A percentile compares a stretch with the other conserved stretches of the same genome.
Evolutionary conservation across 2,113 vertebrate genomes (phyloP).

Genomic region (Planiliza haematocheilus): DNA sequence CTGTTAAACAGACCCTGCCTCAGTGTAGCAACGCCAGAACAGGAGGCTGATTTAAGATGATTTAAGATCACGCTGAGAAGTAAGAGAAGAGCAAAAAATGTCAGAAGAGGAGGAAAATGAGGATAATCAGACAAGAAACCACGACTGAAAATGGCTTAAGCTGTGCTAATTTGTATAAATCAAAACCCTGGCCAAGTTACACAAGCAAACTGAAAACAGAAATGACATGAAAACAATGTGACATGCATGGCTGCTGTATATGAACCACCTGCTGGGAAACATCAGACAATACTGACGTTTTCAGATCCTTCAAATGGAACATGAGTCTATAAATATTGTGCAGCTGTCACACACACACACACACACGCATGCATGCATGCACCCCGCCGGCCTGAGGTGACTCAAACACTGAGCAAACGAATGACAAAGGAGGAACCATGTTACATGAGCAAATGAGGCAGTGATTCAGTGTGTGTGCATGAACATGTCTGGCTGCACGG

Average conservation of each 20-base stretch:
- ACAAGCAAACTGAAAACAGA: constrained; percentile 13
- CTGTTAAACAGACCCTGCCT: constrained; percentile 5
- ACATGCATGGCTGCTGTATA: constrained; percentile 16
- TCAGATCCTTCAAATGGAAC: constrained; percentile 47
- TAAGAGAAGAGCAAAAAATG: not conserved
- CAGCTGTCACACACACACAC: constrained; percentile 46
- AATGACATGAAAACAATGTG: constrained; percentile 48
- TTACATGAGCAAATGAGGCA: not conserved
- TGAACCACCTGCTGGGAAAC: constrained; percentile 65
- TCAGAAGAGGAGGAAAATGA: not conserved
- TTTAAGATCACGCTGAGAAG: not conserved
- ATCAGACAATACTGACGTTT: constrained; percentile 56
- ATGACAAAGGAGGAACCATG: not conserved
- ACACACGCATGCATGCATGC: not conserved
- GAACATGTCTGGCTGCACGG: not conserved
- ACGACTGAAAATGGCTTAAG: not conserved
- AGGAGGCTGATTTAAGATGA: not conserved
- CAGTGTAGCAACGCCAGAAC: not conserved
- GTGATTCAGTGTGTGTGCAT: not conserved
- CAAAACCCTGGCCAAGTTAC: not conserved
- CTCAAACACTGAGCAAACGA: not conserved
- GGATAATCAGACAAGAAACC: not conserved
- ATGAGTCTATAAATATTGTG: constrained; percentile 34
- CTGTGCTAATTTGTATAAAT: not conserved
- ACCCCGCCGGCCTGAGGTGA: not conserved